A percentile compares a stretch with the other conserved stretches of the same genome.
phyloP scores from a whole-genome alignment of 2,888 invertebrate genomes.

The Agrotis clavis region DNA sequence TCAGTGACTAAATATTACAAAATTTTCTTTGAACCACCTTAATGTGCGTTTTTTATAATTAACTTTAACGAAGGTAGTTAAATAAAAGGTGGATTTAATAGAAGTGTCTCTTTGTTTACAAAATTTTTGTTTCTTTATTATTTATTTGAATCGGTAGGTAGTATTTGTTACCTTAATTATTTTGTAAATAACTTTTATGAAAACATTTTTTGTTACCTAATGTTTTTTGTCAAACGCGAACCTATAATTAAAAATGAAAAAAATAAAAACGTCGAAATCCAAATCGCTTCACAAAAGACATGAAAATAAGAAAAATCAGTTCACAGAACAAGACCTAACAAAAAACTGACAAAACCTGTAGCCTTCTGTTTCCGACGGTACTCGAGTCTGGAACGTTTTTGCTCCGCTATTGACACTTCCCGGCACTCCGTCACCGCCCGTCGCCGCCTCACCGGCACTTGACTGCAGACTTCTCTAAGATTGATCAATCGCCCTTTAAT shows the following conservation, averaged over 20 bases:
- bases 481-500: conserved; percentile 83
- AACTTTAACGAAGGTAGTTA: conserved; percentile 30
- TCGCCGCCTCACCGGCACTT: conserved; percentile 77
- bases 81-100: conserved; percentile 27
- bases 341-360: not conserved
- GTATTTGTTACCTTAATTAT: not conserved
- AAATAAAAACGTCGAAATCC: no score
- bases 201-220: no score
- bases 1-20: conserved; percentile 73
- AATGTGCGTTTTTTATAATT: conserved; percentile 53
- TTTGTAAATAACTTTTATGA: not conserved
- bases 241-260: no score
- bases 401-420: conserved; percentile 68
- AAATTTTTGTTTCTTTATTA: not conserved
- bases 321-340: not conserved
- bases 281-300: not conserved
- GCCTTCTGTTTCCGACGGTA: conserved; percentile 12
- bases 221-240: no score
- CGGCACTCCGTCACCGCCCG: conserved; percentile 78
- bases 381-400: conserved; percentile 63
- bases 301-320: no score
- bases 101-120: conserved; percentile 4
- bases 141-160: not conserved
- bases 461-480: conserved; percentile 74
- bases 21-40: conserved; percentile 53